Evolutionary conservation across 2,888 invertebrate genomes (phyloP).

Genomic region (Mythimna impura): DNA sequence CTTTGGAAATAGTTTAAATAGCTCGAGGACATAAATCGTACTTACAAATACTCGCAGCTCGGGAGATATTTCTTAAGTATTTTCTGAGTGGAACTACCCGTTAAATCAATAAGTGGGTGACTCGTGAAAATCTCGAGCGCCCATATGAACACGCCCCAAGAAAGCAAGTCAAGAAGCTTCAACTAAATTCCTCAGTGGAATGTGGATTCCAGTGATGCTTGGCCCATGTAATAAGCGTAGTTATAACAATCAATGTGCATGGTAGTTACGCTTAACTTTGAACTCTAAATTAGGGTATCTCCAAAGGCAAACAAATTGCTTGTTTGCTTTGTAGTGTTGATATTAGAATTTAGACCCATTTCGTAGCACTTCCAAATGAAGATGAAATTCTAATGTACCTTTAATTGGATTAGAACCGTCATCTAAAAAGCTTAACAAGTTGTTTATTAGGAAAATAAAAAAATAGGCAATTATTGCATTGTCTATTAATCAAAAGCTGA

Average conservation of each 20-base stretch:
- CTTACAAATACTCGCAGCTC: not conserved
- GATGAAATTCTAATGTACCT: slow-evolving; percentile 1
- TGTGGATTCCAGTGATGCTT: slow-evolving; percentile 63
- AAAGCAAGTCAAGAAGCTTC: slow-evolving; percentile 66
- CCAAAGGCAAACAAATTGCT: slow-evolving; percentile 55
- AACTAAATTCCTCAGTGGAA: slow-evolving; percentile 68
- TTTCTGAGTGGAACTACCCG: slow-evolving; percentile 15
- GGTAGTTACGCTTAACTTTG: slow-evolving; percentile 53
- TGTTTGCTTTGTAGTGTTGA: slow-evolving; percentile 20
- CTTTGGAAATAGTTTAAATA: slow-evolving; percentile 34
- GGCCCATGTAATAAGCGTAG: slow-evolving; percentile 62
- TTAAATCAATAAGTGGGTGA: slow-evolving; percentile 55
- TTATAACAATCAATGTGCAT: slow-evolving; percentile 47
- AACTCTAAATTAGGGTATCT: slow-evolving; percentile 42
- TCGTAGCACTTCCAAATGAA: slow-evolving; percentile 14
- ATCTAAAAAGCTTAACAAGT: not conserved
- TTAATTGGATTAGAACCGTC: slow-evolving; percentile 16
- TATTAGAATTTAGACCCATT: slow-evolving; percentile 24
- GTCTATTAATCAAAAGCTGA: not conserved
- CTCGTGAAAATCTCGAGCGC: slow-evolving; percentile 51
- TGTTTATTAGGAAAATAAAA: not conserved
- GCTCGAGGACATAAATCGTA: slow-evolving; percentile 20
- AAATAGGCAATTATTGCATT: not conserved
- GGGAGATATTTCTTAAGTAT: slow-evolving; percentile 13
- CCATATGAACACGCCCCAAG: slow-evolving; percentile 60